Conservation (phyloP, 2,797 vertebrate genomes). For the Enteromius paludinosus region DNA sequence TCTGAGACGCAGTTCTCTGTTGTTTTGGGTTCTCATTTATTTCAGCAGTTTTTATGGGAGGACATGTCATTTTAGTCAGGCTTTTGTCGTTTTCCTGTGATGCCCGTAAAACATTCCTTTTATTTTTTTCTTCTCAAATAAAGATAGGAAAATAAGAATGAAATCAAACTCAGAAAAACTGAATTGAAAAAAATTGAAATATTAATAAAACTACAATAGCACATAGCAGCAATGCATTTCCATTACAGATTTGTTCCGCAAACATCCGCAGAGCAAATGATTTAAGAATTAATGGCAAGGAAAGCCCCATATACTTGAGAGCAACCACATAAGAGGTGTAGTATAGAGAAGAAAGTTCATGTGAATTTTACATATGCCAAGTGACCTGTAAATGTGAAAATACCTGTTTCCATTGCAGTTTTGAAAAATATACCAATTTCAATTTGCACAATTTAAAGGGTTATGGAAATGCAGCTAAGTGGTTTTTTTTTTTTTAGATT, state of each 20-base stretch:
- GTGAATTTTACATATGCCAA: background rate
- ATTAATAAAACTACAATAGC: background rate
- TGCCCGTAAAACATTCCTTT: background rate
- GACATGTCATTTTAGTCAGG: background rate
- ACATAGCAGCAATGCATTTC: background rate
- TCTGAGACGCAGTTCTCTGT: background rate
- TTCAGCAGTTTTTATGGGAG: background rate
- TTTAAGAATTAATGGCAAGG: background rate
- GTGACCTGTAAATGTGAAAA: background rate
- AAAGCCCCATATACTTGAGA: background rate
- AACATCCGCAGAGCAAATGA: background rate
- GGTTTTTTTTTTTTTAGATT: too few species aligned
- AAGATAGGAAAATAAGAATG: background rate
- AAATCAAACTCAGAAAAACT: background rate
- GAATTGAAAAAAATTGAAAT: background rate
- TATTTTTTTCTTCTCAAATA: background rate
- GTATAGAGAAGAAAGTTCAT: background rate
- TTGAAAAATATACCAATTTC: background rate
- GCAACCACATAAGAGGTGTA: background rate
- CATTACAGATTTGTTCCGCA: background rate
- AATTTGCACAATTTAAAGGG: background rate
- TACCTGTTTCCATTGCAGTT: background rate
- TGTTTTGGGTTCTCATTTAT: background rate
- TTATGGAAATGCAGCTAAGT: background rate
- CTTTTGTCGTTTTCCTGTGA: background rate